Conservation (phyloP, 2,797 vertebrate species). For the Notamacropus eugenii region DNA sequence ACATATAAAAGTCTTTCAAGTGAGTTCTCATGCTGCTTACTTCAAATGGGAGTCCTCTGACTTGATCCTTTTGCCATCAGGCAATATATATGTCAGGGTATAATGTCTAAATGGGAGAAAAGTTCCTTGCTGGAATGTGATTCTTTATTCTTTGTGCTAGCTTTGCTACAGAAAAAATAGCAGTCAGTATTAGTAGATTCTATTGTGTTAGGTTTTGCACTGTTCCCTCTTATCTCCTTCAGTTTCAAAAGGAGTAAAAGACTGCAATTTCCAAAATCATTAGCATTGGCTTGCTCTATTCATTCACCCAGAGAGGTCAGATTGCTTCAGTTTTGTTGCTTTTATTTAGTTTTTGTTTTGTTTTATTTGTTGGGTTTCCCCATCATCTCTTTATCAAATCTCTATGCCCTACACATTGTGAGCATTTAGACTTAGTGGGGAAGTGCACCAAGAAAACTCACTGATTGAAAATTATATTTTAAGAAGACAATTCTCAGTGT, state of each 20-base stretch:
- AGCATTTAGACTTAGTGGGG: constrained; percentile 50
- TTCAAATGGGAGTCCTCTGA: background rate
- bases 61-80: background rate
- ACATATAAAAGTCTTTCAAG: background rate
- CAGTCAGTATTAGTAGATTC: background rate
- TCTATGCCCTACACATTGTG: background rate
- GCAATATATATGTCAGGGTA: background rate
- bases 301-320: constrained; percentile 69
- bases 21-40: background rate
- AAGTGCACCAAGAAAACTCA: constrained; percentile 55
- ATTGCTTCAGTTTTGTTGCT: constrained; percentile 34
- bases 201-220: constrained; percentile 48
- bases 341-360: background rate
- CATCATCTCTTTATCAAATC: constrained; percentile 22
- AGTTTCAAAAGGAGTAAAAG: constrained; percentile 72
- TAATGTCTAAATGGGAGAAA: constrained; percentile 29
- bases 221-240: constrained; percentile 60
- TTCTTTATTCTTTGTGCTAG: constrained; percentile 44
- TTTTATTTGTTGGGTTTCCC: background rate
- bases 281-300: constrained; percentile 52
- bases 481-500: background rate
- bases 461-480: constrained; percentile 42
- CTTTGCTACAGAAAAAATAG: constrained; percentile 47
- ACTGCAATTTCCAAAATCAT: constrained; percentile 60
- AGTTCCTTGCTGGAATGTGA: background rate